phyloP scores from a whole-genome alignment of 2,888 invertebrate species.

The Leptopilina drosophilae region DNA sequence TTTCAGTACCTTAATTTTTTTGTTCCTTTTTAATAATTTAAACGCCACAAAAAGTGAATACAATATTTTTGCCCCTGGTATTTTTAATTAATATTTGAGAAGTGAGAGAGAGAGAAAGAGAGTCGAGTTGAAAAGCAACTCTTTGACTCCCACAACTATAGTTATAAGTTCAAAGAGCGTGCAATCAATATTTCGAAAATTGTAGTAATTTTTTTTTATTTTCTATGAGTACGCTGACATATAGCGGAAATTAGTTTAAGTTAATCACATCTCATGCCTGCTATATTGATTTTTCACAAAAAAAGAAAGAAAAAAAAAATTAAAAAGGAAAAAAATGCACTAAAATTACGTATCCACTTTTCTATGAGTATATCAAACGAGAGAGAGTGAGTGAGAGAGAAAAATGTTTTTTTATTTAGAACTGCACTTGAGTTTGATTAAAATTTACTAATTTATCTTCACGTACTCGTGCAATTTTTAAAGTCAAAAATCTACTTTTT shows the following conservation, averaged over 20 bases:
- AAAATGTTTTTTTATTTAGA: too few relatives aligned
- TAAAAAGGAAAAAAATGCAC: not conserved
- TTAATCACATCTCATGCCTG: not conserved
- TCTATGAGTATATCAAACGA: not conserved
- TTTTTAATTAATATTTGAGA: not conserved
- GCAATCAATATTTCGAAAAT: conserved; percentile 1
- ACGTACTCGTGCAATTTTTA: too few relatives aligned
- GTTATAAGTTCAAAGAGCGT: not conserved
- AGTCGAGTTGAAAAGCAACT: not conserved
- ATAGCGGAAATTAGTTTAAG: not conserved
- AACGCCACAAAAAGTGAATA: too few relatives aligned
- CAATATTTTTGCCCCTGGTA: not conserved
- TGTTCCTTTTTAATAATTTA: too few relatives aligned
- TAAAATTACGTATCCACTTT: not conserved
- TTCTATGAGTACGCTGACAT: not conserved
- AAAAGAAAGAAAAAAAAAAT: not conserved
- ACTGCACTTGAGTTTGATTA: too few relatives aligned
- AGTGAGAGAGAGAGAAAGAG: not conserved
- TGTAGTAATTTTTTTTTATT: not conserved
- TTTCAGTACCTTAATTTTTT: too few relatives aligned
- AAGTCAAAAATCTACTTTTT: too few relatives aligned
- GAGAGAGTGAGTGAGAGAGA: too few relatives aligned
- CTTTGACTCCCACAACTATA: not conserved
- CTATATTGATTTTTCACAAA: conserved; percentile 26
- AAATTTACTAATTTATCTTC: too few relatives aligned